Evolutionary conservation across 2,888 invertebrate species (phyloP), one percentile per base, ranked within the genome.

Genomic region (Gandaritis pyraliata): DNA sequence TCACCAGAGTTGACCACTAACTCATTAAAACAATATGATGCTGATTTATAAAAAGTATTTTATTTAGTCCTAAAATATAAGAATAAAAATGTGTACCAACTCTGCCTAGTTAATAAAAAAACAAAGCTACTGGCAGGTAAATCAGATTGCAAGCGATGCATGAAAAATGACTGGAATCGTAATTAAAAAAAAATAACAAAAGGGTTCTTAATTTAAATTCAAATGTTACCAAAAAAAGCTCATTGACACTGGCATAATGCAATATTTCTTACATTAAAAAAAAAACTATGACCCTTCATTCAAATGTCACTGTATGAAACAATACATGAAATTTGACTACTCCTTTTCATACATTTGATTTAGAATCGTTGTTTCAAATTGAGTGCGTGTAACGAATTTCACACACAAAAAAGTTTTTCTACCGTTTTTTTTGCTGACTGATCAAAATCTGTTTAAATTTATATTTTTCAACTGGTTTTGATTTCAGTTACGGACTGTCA

Each of bases 141-240:
- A 92, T 91, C 90, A 90, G 88, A 88, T 87, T 86, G 75, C 80
- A 83, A 84, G 85, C 88, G 91, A 92, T 90, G 91, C 91, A 90
- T 92, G 91, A 91, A 90, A 91, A 92, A 92, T 92, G 89, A 91
- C 88, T 89, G 88, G 68, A 69, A 72, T 76, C 80, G 80, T 86
- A 88, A 90, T 90, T 90, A 86, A 88, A 91, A 90, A 88, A 88
- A 90, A 86, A 61, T 76, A 78, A 90, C 89, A 91, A 90, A 82
- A 77, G 86, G 77, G 71, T 80, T 82, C 78, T 82, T 82, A 84
- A 87, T 87, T 86, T 81, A 84, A 85, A 86, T 88, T 87, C 85
- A 80, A 87, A 87, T 76, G 82, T 77, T 69, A 75, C 82, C n/a
- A n/a, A 84, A 83, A 87, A 38, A 88, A 74, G 70, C 67, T 71